A percentile compares a stretch with the other conserved stretches of the same genome.
Evolutionary conservation across 2,888 invertebrate genomes (phyloP).

Genomic region (Xestia xanthographa): DNA sequence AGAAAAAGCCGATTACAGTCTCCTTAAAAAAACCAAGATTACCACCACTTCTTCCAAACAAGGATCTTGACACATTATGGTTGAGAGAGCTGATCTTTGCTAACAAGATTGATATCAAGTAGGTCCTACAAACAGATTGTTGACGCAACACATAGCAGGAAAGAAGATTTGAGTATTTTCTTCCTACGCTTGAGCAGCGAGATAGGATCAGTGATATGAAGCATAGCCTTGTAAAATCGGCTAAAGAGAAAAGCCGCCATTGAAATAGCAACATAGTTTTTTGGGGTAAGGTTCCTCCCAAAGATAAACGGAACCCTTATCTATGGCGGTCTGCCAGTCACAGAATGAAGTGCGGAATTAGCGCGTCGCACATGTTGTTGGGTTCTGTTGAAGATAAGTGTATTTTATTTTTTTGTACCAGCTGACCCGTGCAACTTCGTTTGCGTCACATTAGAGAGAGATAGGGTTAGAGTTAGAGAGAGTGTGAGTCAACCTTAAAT

Average conservation of each 20-base stretch:
- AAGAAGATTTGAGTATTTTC: conserved; percentile 35
- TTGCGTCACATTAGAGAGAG: too few species aligned
- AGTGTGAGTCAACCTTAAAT: too few species aligned
- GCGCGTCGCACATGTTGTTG: background rate
- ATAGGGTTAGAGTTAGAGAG: too few species aligned
- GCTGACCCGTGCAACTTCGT: too few species aligned
- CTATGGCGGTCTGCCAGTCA: background rate
- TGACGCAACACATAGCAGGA: conserved; percentile 35
- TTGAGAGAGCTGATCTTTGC: conserved; percentile 23
- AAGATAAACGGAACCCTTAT: conserved; percentile 2
- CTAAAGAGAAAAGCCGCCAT: conserved; percentile 10
- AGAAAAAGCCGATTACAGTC: conserved; percentile 29
- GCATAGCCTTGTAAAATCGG: conserved; percentile 12
- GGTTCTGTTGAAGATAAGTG: background rate
- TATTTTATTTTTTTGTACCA: too few species aligned
- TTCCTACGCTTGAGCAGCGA: conserved; percentile 22
- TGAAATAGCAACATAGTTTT: background rate
- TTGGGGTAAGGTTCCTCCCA: background rate
- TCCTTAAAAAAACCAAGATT: background rate
- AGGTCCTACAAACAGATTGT: conserved; percentile 31
- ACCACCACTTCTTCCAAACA: background rate
- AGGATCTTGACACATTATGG: conserved; percentile 19
- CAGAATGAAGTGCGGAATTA: background rate
- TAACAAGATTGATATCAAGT: conserved; percentile 43
- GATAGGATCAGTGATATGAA: conserved; percentile 21